Evolutionary conservation across 1,140 invertebrate genomes (phyloP).

Genomic region (Drosophila triauraria): DNA sequence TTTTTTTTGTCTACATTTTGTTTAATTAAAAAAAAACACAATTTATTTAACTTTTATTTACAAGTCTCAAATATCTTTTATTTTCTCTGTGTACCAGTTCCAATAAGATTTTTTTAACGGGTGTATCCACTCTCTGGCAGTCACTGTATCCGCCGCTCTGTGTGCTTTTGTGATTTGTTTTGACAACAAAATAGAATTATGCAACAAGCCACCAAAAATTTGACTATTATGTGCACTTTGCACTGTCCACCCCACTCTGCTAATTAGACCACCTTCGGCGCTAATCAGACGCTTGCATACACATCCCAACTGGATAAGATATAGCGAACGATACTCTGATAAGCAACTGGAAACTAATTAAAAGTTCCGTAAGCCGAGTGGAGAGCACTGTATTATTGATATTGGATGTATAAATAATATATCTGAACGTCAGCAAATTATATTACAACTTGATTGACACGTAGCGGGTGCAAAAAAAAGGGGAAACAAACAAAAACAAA

Average conservation of each 20-base stretch:
- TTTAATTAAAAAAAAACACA: too few relatives aligned
- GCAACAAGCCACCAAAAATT: constrained; percentile 14
- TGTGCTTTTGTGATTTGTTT: constrained; percentile 25
- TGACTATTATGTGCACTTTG: constrained; percentile 27
- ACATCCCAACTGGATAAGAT: constrained; percentile 46
- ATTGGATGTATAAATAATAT: too few relatives aligned
- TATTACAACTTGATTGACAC: constrained; percentile 41
- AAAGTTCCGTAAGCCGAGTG: not conserved
- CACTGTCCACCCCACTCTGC: not conserved
- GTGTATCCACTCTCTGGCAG: not conserved
- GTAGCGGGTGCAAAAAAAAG: constrained; percentile 3
- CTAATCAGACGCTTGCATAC: constrained; percentile 2
- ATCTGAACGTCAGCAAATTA: too few relatives aligned
- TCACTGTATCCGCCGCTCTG: constrained; percentile 6
- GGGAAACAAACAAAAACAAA: constrained; percentile 11
- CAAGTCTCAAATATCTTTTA: too few relatives aligned
- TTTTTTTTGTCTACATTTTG: too few relatives aligned
- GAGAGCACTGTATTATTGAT: not conserved
- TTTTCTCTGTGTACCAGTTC: not conserved
- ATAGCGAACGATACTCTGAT: not conserved
- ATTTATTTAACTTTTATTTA: too few relatives aligned
- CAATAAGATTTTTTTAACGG: not conserved
- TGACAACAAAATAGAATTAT: constrained; percentile 35
- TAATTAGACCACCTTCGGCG: not conserved
- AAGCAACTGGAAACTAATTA: constrained; percentile 9